Base-by-base conservation (phyloP, 2,113 vertebrate genomes). In the Formicarius rufipectus region DNA sequence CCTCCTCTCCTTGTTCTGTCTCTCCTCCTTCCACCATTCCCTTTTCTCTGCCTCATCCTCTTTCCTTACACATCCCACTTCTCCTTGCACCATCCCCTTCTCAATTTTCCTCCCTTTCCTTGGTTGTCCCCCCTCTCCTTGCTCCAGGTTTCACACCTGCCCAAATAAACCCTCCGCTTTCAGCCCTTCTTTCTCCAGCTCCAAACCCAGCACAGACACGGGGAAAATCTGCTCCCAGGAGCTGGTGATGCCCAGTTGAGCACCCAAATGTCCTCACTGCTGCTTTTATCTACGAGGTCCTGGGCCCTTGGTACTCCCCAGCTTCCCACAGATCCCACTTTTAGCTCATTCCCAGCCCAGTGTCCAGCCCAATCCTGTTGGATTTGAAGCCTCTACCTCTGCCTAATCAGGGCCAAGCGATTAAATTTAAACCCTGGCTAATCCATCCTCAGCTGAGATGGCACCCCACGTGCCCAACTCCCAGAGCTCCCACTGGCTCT, bases 191-290 rank as follows among this genome's bases (percentile, higher is more conserved):
- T 44, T 4, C 31, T 24, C 8, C 66, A 71, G 39, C 44, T 74
- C 44, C 64, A 37, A 59, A 10, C 25, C 17, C 18, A 2, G 19
- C 17, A 12, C 30, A 12, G 63, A 3, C 35, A n/a, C 0, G 3
- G 24, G 27, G 8, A 9, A 39, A 31, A 31, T 5, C 0, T 0
- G 0, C 4, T 45, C 6, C 5, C 30, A 31, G 49, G 67, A 53
- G 63, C 39, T 33, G 66, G 15, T 19, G 2, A 18, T 74, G 59
- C 78, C 58, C 73, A 31, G 17, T 21, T 1, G 3, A 91, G 58
- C 42, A 6, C 37, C 9, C 37, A 6, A 6, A 0, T 10, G 27
- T 39, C 42, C 64, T 24, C 39, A 4, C 6, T 20, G 23, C 47
- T 45, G 45, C 76, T 69, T 21, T 14, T 7, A 4, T 3, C 45